Conservation (phyloP, 2,888 invertebrate species). For the Trichogramma evanescens region DNA sequence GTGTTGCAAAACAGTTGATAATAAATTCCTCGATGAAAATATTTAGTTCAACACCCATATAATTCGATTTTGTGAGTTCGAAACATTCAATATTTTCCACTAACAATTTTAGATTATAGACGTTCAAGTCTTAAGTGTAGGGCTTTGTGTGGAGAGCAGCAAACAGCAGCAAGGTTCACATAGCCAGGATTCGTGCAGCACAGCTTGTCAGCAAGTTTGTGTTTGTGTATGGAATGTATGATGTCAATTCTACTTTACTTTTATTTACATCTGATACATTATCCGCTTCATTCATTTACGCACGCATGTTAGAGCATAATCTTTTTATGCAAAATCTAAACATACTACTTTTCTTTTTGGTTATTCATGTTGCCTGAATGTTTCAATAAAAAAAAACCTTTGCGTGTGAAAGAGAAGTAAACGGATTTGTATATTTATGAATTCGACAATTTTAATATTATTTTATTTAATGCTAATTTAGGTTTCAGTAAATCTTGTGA, state of each 20-base stretch:
- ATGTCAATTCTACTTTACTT: conserved; percentile 30
- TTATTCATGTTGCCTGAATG: too few species aligned
- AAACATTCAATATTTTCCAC: too few species aligned
- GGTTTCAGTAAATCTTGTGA: conserved; percentile 36
- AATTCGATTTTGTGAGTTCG: too few species aligned
- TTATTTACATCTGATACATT: conserved; percentile 31
- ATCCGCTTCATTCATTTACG: conserved; percentile 30
- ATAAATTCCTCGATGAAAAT: too few species aligned
- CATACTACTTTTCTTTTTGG: too few species aligned
- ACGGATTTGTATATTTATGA: too few species aligned
- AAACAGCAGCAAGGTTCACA: conserved; percentile 47
- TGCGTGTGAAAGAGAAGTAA: too few species aligned
- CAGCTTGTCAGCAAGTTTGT: conserved; percentile 49
- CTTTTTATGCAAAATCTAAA: too few species aligned
- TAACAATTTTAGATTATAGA: too few species aligned
- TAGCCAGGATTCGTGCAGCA: conserved; percentile 48
- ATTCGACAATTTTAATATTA: background rate
- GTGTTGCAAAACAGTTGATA: too few species aligned
- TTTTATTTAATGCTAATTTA: conserved; percentile 34
- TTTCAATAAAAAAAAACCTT: too few species aligned
- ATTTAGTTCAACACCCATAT: too few species aligned
- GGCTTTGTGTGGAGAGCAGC: conserved; percentile 42
- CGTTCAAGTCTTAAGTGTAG: conserved; percentile 32
- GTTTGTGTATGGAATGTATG: conserved; percentile 40
- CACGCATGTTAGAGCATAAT: conserved; percentile 7